Conservation (phyloP, 2,113 vertebrate species). For the Isichthys henryi region DNA sequence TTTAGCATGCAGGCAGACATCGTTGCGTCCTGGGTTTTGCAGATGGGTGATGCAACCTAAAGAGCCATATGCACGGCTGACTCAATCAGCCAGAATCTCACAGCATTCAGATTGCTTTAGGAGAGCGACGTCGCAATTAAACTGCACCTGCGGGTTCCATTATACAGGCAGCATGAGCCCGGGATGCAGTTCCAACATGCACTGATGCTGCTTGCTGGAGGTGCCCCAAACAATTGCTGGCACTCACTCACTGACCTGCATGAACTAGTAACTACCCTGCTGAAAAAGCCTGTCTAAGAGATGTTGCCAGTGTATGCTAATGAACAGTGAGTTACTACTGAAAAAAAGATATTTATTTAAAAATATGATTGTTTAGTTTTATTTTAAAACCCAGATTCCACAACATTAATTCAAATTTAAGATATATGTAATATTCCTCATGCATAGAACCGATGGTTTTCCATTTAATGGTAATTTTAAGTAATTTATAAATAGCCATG, state of each 20-base stretch:
- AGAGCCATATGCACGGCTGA: background rate
- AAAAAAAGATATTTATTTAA: background rate
- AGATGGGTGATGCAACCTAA: background rate
- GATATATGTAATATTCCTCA: background rate
- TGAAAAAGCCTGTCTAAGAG: background rate
- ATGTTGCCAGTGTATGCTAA: background rate
- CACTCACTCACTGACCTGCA: background rate
- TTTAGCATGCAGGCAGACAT: background rate
- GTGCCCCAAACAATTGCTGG: background rate
- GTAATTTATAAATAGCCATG: background rate
- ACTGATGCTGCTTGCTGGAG: background rate
- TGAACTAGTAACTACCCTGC: background rate
- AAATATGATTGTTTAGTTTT: background rate
- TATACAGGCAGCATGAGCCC: slow-evolving; percentile 1
- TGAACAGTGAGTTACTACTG: background rate
- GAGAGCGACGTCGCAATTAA: background rate
- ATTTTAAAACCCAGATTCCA: background rate
- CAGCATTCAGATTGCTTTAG: background rate
- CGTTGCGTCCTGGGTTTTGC: background rate
- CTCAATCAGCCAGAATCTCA: background rate
- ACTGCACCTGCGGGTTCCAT: slow-evolving; percentile 9
- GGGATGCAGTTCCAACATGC: background rate
- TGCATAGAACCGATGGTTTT: background rate
- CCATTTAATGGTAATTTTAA: background rate
- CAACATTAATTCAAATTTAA: background rate